phyloP scores from a whole-genome alignment of 2,113 vertebrate species.

The Semicossyphus pulcher region DNA sequence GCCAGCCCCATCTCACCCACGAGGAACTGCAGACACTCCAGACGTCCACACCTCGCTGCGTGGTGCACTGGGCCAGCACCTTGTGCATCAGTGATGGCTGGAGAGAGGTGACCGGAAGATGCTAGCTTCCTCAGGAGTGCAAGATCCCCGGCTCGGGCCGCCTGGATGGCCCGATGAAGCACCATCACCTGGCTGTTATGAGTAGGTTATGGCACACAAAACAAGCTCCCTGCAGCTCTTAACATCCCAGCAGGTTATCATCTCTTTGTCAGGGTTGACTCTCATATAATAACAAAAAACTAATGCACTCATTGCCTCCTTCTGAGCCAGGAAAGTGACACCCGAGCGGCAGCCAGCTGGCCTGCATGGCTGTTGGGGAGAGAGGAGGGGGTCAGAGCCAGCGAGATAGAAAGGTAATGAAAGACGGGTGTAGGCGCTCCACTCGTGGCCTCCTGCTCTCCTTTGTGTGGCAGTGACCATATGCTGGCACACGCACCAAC shows the following conservation, averaged over 20 bases:
- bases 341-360: conserved; percentile 76
- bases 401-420: conserved; percentile 83
- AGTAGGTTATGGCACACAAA: conserved; percentile 32
- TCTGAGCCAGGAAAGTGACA: conserved; percentile 78
- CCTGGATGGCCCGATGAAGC: conserved; percentile 82
- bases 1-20: conserved; percentile 79
- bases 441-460: conserved; percentile 45
- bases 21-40: conserved; percentile 86
- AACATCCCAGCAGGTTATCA: conserved; percentile 35
- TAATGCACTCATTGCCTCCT: conserved; percentile 39
- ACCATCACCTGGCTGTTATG: conserved; percentile 73
- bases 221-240: conserved; percentile 16
- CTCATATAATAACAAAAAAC: conserved; percentile 54
- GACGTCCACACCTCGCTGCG: conserved; percentile 83
- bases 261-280: conserved; percentile 31
- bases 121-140: conserved; percentile 76
- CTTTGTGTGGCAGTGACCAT: conserved; percentile 71
- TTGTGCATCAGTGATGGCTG: conserved; percentile 75
- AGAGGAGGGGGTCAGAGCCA: conserved; percentile 65
- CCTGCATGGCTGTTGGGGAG: conserved; percentile 39
- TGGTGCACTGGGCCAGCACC: conserved; percentile 88
- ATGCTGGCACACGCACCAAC: conserved; percentile 61
- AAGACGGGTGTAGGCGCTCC: conserved; percentile 71
- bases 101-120: conserved; percentile 73
- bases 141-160: conserved; percentile 83